Evolutionary conservation across 2,888 invertebrate genomes (phyloP).

Genomic region (Orchesellides sinensis): DNA sequence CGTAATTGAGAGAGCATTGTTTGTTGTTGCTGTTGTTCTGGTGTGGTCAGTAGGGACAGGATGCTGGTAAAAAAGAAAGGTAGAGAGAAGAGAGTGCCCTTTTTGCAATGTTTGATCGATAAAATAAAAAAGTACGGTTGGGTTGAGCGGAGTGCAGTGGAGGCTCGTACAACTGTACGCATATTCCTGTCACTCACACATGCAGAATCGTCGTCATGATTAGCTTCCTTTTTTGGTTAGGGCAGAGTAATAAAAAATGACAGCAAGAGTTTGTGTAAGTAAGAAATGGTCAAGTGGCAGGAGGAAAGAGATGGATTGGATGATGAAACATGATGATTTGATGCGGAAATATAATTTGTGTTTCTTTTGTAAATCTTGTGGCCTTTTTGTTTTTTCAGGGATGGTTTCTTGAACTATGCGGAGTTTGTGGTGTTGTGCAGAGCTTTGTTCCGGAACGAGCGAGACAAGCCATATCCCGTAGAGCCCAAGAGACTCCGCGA

Average conservation of each 20-base stretch:
- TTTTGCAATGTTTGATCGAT: not conserved
- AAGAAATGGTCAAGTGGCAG: too few species aligned
- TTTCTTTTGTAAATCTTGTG: too few species aligned
- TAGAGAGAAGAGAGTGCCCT: too few species aligned
- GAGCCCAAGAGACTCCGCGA: conserved; percentile 85
- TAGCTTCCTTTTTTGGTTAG: not conserved
- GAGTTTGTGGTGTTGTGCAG: conserved; percentile 91
- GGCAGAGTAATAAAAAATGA: too few species aligned
- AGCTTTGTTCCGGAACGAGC: conserved; percentile 91
- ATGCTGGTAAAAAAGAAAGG: too few species aligned
- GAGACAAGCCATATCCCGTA: conserved; percentile 89
- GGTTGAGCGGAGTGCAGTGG: not conserved
- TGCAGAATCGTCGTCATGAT: not conserved
- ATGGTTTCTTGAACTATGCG: conserved; percentile 85
- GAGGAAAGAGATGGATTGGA: too few species aligned
- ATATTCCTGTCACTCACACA: not conserved
- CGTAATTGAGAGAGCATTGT: too few species aligned
- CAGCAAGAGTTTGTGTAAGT: too few species aligned
- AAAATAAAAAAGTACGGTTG: not conserved
- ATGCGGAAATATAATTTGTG: too few species aligned
- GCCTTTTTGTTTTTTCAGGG: conserved; percentile 80
- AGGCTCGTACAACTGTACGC: not conserved
- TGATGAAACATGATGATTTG: too few species aligned
- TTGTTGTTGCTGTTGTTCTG: too few species aligned
- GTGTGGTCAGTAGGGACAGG: too few species aligned